A percentile compares a stretch with the other conserved stretches of the same genome.
phyloP scores from a whole-genome alignment of 2,113 vertebrate genomes.

The Benitochromis conjunctus region DNA sequence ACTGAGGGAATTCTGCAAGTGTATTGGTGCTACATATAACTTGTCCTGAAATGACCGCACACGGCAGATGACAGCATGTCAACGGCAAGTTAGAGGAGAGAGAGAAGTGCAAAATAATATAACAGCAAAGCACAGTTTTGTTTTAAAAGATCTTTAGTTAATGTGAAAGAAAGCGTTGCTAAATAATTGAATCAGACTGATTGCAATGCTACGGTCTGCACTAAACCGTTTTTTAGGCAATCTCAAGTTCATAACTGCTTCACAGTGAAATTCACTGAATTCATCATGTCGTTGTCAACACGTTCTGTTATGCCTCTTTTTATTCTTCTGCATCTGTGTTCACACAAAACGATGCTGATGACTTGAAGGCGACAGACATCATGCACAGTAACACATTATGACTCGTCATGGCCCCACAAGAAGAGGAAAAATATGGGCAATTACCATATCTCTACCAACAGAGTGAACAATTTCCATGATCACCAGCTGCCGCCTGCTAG shows the following conservation, averaged over 20 bases:
- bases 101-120: neutral
- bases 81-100: neutral
- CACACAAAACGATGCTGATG: constrained; percentile 3
- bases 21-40: neutral
- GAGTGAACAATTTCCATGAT: constrained; percentile 39
- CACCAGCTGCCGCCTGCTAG: constrained; percentile 64
- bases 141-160: neutral
- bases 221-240: neutral
- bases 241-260: neutral
- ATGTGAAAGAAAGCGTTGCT: neutral
- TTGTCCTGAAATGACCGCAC: neutral
- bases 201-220: neutral
- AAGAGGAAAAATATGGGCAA: constrained; percentile 29
- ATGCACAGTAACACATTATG: neutral
- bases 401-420: constrained; percentile 16
- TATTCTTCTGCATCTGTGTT: neutral
- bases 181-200: constrained; percentile 9
- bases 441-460: constrained; percentile 39
- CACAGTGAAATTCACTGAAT: neutral
- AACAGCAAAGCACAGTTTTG: neutral
- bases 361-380: neutral
- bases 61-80: neutral
- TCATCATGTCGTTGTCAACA: neutral
- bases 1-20: neutral
- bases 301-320: neutral